Evolutionary conservation across 2,888 invertebrate species (phyloP).

Genomic region (Notodonta dromedarius): DNA sequence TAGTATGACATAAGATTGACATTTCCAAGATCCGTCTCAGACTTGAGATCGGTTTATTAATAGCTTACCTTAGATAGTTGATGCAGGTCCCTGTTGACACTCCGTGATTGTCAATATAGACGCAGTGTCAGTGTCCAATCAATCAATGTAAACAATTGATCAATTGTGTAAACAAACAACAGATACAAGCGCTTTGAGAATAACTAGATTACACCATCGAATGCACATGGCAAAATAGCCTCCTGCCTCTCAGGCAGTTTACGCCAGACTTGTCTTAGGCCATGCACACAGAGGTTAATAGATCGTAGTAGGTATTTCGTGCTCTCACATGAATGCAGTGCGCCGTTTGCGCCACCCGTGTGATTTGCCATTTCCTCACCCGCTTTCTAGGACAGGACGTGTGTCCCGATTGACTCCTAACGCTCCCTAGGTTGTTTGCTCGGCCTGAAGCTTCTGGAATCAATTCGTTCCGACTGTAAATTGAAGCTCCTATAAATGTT

Average conservation of each 20-base stretch:
- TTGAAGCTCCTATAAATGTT: background rate
- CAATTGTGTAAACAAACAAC: no score
- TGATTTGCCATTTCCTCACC: constrained; percentile 22
- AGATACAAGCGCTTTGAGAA: no score
- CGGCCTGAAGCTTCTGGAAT: background rate
- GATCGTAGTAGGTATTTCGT: background rate
- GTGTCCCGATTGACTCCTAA: background rate
- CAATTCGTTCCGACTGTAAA: background rate
- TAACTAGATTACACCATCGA: background rate
- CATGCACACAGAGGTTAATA: background rate
- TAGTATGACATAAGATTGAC: no score
- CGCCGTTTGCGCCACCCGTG: constrained; percentile 2
- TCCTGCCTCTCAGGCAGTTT: no score
- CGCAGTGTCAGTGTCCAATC: no score
- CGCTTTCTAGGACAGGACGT: background rate
- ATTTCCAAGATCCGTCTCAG: no score
- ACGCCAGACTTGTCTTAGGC: background rate
- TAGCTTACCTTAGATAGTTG: no score
- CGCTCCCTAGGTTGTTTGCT: background rate
- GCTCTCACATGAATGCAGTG: background rate
- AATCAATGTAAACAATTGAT: no score
- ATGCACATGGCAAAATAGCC: no score
- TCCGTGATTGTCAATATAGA: no score
- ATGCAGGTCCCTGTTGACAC: no score
- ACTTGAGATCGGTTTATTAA: no score